Evolutionary conservation across 2,797 vertebrate genomes (phyloP).

Genomic region (Selene dorsalis): DNA sequence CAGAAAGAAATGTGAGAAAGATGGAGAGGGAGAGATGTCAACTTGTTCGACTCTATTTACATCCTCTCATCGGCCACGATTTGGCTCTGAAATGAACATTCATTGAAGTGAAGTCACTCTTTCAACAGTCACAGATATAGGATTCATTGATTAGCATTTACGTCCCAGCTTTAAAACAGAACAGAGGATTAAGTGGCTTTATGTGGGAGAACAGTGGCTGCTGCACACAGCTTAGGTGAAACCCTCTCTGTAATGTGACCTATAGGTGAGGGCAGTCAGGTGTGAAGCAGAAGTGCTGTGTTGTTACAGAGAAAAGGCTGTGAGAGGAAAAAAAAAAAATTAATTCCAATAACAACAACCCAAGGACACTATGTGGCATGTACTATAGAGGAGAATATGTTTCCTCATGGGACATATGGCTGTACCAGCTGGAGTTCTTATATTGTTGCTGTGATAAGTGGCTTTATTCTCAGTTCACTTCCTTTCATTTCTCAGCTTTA

Average conservation of each 20-base stretch:
- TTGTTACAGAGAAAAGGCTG: conserved; percentile 32
- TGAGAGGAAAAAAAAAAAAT: not conserved
- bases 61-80: not conserved
- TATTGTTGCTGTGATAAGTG: conserved; percentile 60
- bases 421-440: conserved; percentile 66
- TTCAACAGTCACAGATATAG: conserved; percentile 7
- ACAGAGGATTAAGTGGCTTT: not conserved
- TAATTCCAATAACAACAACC: not conserved
- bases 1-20: not conserved
- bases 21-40: too few species aligned
- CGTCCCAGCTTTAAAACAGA: conserved; percentile 14
- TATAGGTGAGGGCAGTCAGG: conserved; percentile 13
- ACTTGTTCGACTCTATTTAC: not conserved
- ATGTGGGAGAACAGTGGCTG: not conserved
- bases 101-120: not conserved
- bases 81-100: not conserved
- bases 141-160: conserved; percentile 45
- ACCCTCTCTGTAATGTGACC: conserved; percentile 25
- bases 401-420: conserved; percentile 64
- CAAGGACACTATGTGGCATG: conserved; percentile 48
- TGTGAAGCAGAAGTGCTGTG: conserved; percentile 35
- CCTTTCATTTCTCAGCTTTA: conserved; percentile 45
- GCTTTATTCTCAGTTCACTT: conserved; percentile 51
- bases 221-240: not conserved
- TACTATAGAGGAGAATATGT: conserved; percentile 40